Base-by-base conservation (phyloP, 2,113 vertebrate species). In the Anguilla japonica region DNA sequence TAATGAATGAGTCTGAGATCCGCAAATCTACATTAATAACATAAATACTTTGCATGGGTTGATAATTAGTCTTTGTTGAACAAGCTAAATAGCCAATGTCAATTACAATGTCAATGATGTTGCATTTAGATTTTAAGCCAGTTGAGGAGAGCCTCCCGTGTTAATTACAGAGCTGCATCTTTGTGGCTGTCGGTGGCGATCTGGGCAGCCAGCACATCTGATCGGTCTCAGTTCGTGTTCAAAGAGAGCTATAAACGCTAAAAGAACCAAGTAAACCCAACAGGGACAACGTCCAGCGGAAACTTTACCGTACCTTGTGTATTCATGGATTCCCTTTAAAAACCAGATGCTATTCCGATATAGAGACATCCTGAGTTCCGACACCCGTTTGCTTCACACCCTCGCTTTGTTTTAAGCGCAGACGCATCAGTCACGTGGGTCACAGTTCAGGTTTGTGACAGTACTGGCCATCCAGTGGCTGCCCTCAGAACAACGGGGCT, bases 331-430 rank as follows among this genome's bases (percentile, higher is more conserved):
- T 85, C 95, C 95, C 91, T 95, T 95, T 83, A 95, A 88, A 91
- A 95, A 96, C 95, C 95, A 96, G 87, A 94, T 94, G 80, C 93
- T 95, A 93, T 96, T 96, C 82, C 95, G 94, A 91, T 96, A 96
- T 90, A 96, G 92, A 94, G 95, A 96, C 95, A 96, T 96, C 87
- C 14, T 93, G 41, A 11, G 67, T 22, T 50, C 79, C 89, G 91
- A 83, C 92, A 86, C 82, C 83, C 93, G 78, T 85, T 88, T 85
- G 63, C 53, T 14, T 80, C 40, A 20, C 87, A 83, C 89, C 85
- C 84, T 85, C 41, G 87, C 89, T 87, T 41, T 40, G 86, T 88
- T 92, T 93, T 93, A 93, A 81, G 50, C 60, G 60, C 46, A 79
- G 67, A 83, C 57, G 50, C 82, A 41, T 22, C 39, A 86, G 91